phyloP scores from a whole-genome alignment of 2,113 vertebrate species.

The Hippotragus niger region DNA sequence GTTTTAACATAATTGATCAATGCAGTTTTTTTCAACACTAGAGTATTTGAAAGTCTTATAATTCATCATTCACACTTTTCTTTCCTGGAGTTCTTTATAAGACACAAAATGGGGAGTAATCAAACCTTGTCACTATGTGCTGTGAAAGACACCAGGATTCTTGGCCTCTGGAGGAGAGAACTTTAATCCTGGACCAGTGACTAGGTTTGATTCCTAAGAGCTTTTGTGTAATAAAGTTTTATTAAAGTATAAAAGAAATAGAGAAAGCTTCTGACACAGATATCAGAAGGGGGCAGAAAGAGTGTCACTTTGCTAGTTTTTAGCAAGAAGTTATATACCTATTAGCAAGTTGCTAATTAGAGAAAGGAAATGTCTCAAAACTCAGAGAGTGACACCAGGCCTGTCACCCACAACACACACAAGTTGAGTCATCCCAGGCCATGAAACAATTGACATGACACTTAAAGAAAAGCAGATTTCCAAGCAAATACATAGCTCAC shows the following conservation, averaged over 20 bases:
- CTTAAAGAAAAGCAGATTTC: not conserved
- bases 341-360: not conserved
- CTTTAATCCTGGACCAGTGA: not conserved
- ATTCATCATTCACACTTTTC: not conserved
- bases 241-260: not conserved
- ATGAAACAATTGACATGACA: not conserved
- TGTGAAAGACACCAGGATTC: not conserved
- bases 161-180: not conserved
- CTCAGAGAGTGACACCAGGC: not conserved
- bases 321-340: not conserved
- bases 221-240: not conserved
- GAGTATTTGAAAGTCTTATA: not conserved
- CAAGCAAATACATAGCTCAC: not conserved
- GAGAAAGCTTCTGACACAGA: not conserved
- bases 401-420: not conserved
- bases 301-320: not conserved
- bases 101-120: not conserved
- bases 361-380: not conserved
- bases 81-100: not conserved
- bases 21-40: not conserved
- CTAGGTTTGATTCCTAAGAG: fast-evolving
- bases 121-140: fast-evolving
- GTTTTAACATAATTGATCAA: not conserved
- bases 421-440: not conserved
- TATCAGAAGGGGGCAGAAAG: not conserved